Base-by-base conservation (phyloP, 2,888 invertebrate species). In the Amiota minor region DNA sequence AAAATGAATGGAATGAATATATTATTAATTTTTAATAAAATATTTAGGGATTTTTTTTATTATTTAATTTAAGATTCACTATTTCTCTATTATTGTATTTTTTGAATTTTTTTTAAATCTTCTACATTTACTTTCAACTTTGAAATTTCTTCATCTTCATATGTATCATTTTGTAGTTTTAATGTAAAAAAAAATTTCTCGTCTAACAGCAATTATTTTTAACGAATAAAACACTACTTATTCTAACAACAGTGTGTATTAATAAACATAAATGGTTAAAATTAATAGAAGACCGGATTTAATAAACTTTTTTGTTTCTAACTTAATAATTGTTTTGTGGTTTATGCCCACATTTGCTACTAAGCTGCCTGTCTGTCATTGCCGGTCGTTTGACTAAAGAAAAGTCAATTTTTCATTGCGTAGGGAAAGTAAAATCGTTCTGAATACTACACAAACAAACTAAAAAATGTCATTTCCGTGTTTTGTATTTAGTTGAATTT, bases 401-500 rank as follows among this genome's bases (percentile, higher is more conserved):
- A 35, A 62, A 23, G 18, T 59, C 20, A 16, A 20, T 59, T 59
- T 59, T 12, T 16, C 59, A 1, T 12, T 20, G 1, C n/a, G 10
- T n/a, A 62, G 62, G 45, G 62, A 62, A 62, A 62, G 62, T 62
- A 62, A 62, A 62, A 62, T 62, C 11, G 62, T 62, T 62, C 62
- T 62, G 62, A 35, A 62, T 62, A 35, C 14, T 62, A 14, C 45
- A 9, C 23, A 49, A 61, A 61, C 49, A 68, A 78, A 77, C 71
- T 62, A 71, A 59, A 20, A 53, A n/a, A 16, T 53, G n/a, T 53
- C 6, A 35, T 53, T 53, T 8, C 16, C 16, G 16, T 59, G 18
- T 4, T 18, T 20, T 20, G 18, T 59, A 16, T 56, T n/a, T n/a
- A 35, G 35, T 6, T 35, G 35, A 35, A 35, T 35, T 35, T 1